Conservation (phyloP, 2,888 invertebrate genomes). For the Gymnoscelis rufifasciata region DNA sequence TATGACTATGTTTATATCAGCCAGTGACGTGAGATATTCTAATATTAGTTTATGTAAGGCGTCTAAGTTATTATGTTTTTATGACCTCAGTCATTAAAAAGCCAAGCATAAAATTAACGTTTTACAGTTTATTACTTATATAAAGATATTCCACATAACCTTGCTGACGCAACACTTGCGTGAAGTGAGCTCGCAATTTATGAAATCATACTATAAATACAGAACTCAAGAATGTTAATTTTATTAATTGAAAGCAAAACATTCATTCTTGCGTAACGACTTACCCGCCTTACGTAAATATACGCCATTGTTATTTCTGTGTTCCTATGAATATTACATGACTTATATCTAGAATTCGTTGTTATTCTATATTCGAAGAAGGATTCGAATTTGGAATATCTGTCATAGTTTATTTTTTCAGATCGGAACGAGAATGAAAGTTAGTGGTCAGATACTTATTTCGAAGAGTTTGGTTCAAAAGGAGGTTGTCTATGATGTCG, state of each 20-base stretch:
- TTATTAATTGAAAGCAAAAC: constrained; percentile 23
- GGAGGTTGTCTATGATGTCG: constrained; percentile 37
- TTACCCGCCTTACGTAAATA: constrained; percentile 7
- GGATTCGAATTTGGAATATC: constrained; percentile 6
- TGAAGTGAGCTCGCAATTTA: constrained; percentile 21
- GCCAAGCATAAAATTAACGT: neutral
- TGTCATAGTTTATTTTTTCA: constrained; percentile 21
- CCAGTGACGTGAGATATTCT: too few relatives aligned
- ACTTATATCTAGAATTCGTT: constrained; percentile 15
- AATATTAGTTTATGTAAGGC: too few relatives aligned
- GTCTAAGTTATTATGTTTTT: too few relatives aligned
- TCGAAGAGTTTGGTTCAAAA: neutral
- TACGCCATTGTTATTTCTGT: constrained; percentile 13
- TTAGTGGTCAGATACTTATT: constrained; percentile 14
- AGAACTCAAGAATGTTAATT: constrained; percentile 18
- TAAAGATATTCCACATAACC: constrained; percentile 13
- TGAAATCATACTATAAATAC: constrained; percentile 22
- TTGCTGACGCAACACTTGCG: constrained; percentile 26
- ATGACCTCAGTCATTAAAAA: too few relatives aligned
- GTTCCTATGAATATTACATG: constrained; percentile 12
- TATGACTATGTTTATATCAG: too few relatives aligned
- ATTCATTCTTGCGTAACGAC: constrained; percentile 12
- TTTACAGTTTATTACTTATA: neutral
- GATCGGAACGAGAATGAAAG: constrained; percentile 21
- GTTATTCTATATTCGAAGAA: constrained; percentile 14